These are phyloP conservation scores for Rhinogobius similis DNA, from an alignment of 2,113 vertebrate species.

Conservation along the genomic window DNA sequence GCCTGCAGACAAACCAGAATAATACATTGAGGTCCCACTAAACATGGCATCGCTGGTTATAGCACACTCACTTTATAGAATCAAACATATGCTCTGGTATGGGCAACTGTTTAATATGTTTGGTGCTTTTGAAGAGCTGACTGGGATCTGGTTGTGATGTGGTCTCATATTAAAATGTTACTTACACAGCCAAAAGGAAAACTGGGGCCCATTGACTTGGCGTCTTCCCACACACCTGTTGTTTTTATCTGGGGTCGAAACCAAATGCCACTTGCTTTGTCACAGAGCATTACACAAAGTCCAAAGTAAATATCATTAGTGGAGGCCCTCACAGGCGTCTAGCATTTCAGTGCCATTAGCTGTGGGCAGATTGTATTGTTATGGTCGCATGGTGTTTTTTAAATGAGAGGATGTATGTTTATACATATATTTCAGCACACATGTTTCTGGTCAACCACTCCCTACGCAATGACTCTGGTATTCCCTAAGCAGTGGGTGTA, in stretches of 20 bases:
- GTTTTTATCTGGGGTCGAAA: slow-evolving; percentile 44
- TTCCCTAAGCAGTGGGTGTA: slow-evolving; percentile 54
- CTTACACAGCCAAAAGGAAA: slow-evolving; percentile 35
- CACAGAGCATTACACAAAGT: slow-evolving; percentile 10
- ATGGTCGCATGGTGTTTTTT: slow-evolving; percentile 4
- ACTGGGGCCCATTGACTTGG: slow-evolving; percentile 28
- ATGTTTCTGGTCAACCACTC: slow-evolving; percentile 61
- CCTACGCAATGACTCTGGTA: slow-evolving; percentile 56
- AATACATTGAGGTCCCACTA: slow-evolving; percentile 24
- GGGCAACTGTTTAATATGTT: slow-evolving; percentile 6
- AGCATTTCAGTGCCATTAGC: neutral
- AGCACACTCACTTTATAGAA: slow-evolving; percentile 47
- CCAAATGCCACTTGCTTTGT: slow-evolving; percentile 33
- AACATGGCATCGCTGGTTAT: slow-evolving; percentile 25
- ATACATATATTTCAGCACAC: slow-evolving; percentile 38
- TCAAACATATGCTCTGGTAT: slow-evolving; percentile 1
- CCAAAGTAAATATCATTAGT: slow-evolving; percentile 38
- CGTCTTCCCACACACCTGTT: slow-evolving; percentile 52
- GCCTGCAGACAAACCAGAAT: slow-evolving; percentile 42
- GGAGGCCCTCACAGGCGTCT: neutral
- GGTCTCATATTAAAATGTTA: slow-evolving; percentile 49
- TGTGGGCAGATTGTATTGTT: slow-evolving; percentile 5
- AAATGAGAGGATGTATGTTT: slow-evolving; percentile 23
- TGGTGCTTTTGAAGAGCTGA: slow-evolving; percentile 35
- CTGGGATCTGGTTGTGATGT: slow-evolving; percentile 38